phyloP scores from a whole-genome alignment of 2,797 vertebrate species.

The Falco cherrug region DNA sequence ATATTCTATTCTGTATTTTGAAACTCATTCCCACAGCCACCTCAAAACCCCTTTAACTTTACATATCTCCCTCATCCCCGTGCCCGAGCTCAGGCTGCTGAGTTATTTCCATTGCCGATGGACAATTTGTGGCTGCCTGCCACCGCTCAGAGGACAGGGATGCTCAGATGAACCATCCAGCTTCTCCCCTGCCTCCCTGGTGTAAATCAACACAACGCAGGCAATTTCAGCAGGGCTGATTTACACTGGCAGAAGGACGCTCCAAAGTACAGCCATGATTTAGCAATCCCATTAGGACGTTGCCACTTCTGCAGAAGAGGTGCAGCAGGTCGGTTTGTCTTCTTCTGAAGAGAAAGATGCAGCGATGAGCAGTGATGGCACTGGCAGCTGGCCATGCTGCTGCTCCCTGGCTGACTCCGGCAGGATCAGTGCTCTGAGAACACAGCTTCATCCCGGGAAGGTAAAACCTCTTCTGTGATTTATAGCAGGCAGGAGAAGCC shows the following conservation, averaged over 20 bases:
- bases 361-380: not conserved
- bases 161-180: not conserved
- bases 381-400: not conserved
- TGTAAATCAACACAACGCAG: not conserved
- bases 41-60: not conserved
- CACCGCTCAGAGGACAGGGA: not conserved
- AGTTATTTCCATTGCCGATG: not conserved
- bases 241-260: not conserved
- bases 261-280: not conserved
- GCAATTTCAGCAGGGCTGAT: not conserved
- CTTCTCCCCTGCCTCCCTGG: not conserved
- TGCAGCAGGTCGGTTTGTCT: not conserved
- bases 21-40: not conserved
- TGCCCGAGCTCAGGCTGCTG: not conserved
- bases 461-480: conserved; percentile 20
- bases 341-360: not conserved
- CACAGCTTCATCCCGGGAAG: not conserved
- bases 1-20: not conserved
- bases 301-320: conserved; percentile 20
- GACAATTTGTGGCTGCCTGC: not conserved
- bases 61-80: not conserved
- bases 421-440: not conserved
- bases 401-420: accelerated
- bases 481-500: not conserved
- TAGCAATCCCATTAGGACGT: conserved; percentile 43